A percentile compares a stretch with the other conserved stretches of the same genome.
These are phyloP conservation scores for Volucella inflata DNA, from an alignment of 2,888 invertebrate species.

Conservation along the genomic window DNA sequence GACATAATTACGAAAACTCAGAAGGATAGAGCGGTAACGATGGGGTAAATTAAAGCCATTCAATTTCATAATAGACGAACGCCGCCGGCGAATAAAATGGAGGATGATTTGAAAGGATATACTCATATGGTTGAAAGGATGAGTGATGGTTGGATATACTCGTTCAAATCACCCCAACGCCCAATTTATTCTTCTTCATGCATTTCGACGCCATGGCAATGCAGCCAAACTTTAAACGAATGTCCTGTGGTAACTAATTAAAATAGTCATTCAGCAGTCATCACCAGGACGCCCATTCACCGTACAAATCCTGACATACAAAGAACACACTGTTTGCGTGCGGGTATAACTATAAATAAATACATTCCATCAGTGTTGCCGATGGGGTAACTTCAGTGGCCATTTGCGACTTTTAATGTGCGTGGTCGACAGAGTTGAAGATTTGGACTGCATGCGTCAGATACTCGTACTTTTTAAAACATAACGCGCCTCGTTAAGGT, in stretches of 20 bases:
- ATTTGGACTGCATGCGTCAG: no score
- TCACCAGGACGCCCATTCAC: constrained; percentile 77
- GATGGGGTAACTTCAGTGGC: no score
- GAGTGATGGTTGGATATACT: constrained; percentile 16
- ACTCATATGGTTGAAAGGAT: background rate
- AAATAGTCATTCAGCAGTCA: constrained; percentile 82
- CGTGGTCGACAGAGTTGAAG: no score
- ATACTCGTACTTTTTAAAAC: no score
- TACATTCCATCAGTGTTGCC: background rate
- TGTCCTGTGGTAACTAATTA: constrained; percentile 84
- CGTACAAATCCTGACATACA: background rate
- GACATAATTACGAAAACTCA: constrained; percentile 67
- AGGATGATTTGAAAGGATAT: no score
- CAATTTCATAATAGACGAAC: constrained; percentile 54
- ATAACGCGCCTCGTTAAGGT: no score
- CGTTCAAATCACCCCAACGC: constrained; percentile 16
- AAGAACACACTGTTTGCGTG: constrained; percentile 29
- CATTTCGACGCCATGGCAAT: constrained; percentile 71
- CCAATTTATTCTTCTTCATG: constrained; percentile 47
- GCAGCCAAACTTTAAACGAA: constrained; percentile 79
- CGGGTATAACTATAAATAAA: constrained; percentile 27
- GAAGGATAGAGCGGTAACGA: constrained; percentile 9
- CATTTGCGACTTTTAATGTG: no score
- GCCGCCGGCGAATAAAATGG: no score
- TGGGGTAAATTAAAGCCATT: constrained; percentile 47